phyloP scores from a whole-genome alignment of 2,888 invertebrate species.

The Aplocera efformata region DNA sequence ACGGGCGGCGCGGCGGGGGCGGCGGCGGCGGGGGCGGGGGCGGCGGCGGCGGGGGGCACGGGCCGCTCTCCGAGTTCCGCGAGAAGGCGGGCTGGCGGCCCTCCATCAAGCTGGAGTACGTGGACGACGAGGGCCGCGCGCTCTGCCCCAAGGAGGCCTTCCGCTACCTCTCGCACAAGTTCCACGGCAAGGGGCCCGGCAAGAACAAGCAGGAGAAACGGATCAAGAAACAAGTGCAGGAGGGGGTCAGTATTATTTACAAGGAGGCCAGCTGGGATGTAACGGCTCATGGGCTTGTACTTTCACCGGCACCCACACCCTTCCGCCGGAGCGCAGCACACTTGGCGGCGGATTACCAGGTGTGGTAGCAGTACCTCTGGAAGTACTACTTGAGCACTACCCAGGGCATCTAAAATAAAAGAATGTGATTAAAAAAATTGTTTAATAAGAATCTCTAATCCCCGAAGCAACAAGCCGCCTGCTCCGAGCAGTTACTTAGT shows the following conservation, averaged over 20 bases:
- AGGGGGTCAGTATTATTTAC: constrained; percentile 82
- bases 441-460: too few species aligned
- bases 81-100: constrained; percentile 95
- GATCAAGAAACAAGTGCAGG: constrained; percentile 95
- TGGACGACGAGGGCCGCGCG: constrained; percentile 96
- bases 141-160: constrained; percentile 98
- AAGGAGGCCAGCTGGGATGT: too few species aligned
- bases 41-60: constrained; percentile 84
- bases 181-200: constrained; percentile 99
- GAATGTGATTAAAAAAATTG: too few species aligned
- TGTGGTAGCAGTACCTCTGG: too few species aligned
- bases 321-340: too few species aligned
- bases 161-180: constrained; percentile 97
- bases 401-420: too few species aligned
- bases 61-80: constrained; percentile 94
- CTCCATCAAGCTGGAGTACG: constrained; percentile 97
- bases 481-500: too few species aligned
- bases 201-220: constrained; percentile 99
- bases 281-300: too few species aligned
- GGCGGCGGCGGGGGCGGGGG: constrained; percentile 82
- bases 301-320: too few species aligned
- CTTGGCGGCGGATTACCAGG: too few species aligned
- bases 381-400: too few species aligned
- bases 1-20: constrained; percentile 82
- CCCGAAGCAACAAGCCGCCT: too few species aligned